A percentile compares a stretch with the other conserved stretches of the same genome.
These are phyloP conservation scores for Peromyscus eremicus DNA, from an alignment of 2,797 vertebrate genomes.

Conservation along the genomic window DNA sequence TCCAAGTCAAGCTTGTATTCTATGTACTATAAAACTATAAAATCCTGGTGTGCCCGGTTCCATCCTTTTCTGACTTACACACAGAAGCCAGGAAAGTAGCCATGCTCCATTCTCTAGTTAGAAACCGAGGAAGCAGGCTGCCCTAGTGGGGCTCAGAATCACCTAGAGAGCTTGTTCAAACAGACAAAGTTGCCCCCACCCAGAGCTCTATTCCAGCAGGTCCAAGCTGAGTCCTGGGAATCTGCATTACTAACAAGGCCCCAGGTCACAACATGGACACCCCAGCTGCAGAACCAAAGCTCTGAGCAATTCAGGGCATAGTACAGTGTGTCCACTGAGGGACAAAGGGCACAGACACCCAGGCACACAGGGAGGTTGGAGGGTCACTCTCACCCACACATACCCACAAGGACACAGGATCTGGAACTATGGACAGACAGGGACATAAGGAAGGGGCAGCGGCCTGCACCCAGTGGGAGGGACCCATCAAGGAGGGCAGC, in stretches of 20 bases:
- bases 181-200: not conserved
- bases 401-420: not conserved
- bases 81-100: not conserved
- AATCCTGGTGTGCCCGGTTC: not conserved
- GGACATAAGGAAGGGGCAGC: not conserved
- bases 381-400: not conserved
- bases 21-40: not conserved
- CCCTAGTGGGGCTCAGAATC: not conserved
- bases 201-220: not conserved
- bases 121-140: not conserved
- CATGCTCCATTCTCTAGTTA: not conserved
- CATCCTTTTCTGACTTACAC: not conserved
- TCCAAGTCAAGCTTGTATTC: rapidly evolving
- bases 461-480: not conserved
- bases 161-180: not conserved
- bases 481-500: not conserved
- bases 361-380: not conserved
- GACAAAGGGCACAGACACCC: not conserved
- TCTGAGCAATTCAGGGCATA: not conserved
- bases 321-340: not conserved
- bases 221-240: not conserved
- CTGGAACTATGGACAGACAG: not conserved
- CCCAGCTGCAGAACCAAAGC: not conserved
- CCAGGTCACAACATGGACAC: not conserved
- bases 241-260: not conserved